These are phyloP conservation scores for Ferrisia virgata DNA, from an alignment of 2,888 invertebrate species.

Conservation along the genomic window DNA sequence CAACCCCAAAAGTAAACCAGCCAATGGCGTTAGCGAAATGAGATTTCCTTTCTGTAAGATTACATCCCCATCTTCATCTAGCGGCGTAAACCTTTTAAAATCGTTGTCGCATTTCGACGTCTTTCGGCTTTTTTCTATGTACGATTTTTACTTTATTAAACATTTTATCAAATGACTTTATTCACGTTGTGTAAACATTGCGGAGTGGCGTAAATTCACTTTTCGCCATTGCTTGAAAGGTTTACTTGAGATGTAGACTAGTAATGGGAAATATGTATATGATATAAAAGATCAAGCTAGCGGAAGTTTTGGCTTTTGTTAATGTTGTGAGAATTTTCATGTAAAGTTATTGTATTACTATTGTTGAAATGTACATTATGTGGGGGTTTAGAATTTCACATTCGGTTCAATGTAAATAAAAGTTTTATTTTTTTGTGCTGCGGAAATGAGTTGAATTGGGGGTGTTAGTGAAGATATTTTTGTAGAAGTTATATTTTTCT, in stretches of 20 bases:
- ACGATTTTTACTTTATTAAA: slow-evolving; percentile 22
- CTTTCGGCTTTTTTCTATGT: neutral
- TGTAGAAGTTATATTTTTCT: neutral
- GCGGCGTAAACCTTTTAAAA: neutral
- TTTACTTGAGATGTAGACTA: neutral
- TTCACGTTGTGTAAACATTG: slow-evolving; percentile 36
- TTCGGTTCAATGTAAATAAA: neutral
- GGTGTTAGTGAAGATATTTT: neutral
- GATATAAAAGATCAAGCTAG: neutral
- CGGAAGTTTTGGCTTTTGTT: neutral
- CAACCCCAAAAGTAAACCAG: neutral
- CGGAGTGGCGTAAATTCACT: slow-evolving; percentile 5
- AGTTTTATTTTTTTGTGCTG: neutral
- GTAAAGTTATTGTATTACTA: neutral
- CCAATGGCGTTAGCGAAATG: slow-evolving; percentile 19
- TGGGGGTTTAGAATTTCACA: neutral
- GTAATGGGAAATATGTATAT: neutral
- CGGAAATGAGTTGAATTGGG: neutral
- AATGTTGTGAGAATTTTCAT: neutral
- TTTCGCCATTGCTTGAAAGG: neutral
- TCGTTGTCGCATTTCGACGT: neutral
- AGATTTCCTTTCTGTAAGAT: slow-evolving; percentile 19
- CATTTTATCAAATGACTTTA: slow-evolving; percentile 36
- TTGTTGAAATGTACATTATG: neutral
- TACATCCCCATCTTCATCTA: slow-evolving; percentile 31